These are phyloP conservation scores for Drosophila longiperda DNA, from an alignment of 2,888 invertebrate species.

Conservation along the genomic window DNA sequence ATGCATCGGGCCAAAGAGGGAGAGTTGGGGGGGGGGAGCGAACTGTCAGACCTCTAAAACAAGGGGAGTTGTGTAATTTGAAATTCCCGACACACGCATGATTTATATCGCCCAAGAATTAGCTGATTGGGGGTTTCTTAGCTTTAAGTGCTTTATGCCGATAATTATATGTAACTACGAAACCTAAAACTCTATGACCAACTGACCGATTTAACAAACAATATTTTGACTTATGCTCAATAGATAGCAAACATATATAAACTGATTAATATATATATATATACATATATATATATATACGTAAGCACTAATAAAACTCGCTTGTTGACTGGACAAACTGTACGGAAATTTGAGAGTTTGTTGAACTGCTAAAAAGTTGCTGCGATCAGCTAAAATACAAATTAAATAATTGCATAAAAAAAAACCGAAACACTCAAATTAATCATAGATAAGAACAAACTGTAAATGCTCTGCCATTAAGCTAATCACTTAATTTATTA, in stretches of 20 bases:
- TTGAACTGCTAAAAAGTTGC: constrained; percentile 68
- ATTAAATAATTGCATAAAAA: not conserved
- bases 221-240: constrained; percentile 20
- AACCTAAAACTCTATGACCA: constrained; percentile 59
- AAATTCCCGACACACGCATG: constrained; percentile 49
- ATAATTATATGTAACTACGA: constrained; percentile 21
- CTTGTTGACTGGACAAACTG: constrained; percentile 43
- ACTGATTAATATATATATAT: not conserved
- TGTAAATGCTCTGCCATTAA: constrained; percentile 22
- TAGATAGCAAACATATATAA: not conserved
- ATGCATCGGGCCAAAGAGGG: not conserved
- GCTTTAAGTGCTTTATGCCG: constrained; percentile 19
- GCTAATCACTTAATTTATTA: not conserved
- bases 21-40: not conserved
- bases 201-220: constrained; percentile 56
- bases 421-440: not conserved
- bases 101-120: constrained; percentile 8
- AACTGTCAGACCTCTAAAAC: not conserved
- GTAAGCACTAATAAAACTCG: not conserved
- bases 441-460: not conserved
- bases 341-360: constrained; percentile 71
- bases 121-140: not conserved
- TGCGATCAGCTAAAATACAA: constrained; percentile 54
- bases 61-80: constrained; percentile 38
- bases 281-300: not conserved